A percentile compares a stretch with the other conserved stretches of the same genome.
phyloP scores from a whole-genome alignment of 1,140 invertebrate species.

The Oscheius sp. region DNA sequence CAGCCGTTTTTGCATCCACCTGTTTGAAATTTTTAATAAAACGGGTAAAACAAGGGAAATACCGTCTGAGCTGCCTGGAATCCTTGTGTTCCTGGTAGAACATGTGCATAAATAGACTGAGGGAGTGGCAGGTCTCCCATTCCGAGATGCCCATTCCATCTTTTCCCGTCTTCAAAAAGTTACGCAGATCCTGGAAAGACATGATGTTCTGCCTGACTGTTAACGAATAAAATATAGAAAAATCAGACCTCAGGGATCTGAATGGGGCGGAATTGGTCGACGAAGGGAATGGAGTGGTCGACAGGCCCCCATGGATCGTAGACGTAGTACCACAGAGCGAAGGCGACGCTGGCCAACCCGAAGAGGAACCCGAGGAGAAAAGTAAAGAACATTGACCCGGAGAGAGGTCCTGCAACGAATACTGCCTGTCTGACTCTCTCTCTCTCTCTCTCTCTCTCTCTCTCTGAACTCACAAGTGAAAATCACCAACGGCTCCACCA shows the following conservation, averaged over 20 bases:
- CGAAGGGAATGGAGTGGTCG: conserved; percentile 19
- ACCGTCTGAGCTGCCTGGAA: conserved; percentile 52
- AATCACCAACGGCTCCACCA: too few species aligned
- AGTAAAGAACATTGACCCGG: too few species aligned
- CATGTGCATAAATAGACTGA: conserved; percentile 53
- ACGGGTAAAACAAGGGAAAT: background rate
- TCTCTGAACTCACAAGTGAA: too few species aligned
- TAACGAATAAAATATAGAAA: background rate
- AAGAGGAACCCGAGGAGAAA: conserved; percentile 28
- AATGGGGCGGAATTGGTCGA: conserved; percentile 46
- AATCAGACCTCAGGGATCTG: conserved; percentile 45
- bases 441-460: too few species aligned
- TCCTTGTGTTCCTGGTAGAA: conserved; percentile 58
- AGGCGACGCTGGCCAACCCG: conserved; percentile 1
- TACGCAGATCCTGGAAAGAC: conserved; percentile 46
- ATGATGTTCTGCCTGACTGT: background rate
- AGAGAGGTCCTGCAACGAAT: too few species aligned
- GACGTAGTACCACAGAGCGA: conserved; percentile 13
- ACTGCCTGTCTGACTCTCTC: too few species aligned
- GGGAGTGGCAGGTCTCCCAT: conserved; percentile 47
- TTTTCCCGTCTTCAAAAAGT: conserved; percentile 46
- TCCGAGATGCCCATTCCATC: conserved; percentile 49
- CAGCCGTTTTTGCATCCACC: conserved; percentile 57
- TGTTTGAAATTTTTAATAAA: conserved; percentile 22
- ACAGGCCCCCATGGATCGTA: conserved; percentile 26